These are phyloP conservation scores for Babyrousa celebensis DNA, from an alignment of 2,797 vertebrate species.

Conservation along the genomic window DNA sequence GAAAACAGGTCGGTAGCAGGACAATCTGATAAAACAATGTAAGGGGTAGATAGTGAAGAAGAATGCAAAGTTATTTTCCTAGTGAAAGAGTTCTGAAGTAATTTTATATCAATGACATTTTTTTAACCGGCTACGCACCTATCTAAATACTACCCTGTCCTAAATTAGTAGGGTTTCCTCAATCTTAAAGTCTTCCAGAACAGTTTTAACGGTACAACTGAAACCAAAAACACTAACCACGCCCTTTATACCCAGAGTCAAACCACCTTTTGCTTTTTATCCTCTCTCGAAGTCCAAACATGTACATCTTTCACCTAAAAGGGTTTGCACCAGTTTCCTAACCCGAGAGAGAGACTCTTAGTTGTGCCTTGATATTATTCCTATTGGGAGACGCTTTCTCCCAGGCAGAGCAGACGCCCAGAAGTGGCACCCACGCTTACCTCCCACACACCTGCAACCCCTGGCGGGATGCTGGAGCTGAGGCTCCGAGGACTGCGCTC, in stretches of 20 bases:
- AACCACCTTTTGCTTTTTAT: slow-evolving; percentile 41
- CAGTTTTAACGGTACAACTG: slow-evolving; percentile 67
- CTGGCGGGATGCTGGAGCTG: slow-evolving; percentile 66
- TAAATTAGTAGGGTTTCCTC: slow-evolving; percentile 34
- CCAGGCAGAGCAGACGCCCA: not conserved
- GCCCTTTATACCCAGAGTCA: slow-evolving; percentile 66
- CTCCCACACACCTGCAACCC: slow-evolving; percentile 82
- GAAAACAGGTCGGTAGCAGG: slow-evolving; percentile 63
- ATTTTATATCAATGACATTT: slow-evolving; percentile 27
- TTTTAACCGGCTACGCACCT: slow-evolving; percentile 66
- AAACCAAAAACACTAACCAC: slow-evolving; percentile 71
- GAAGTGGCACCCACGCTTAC: slow-evolving; percentile 77
- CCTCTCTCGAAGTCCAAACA: not conserved
- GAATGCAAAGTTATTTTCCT: slow-evolving; percentile 79
- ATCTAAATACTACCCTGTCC: slow-evolving; percentile 10
- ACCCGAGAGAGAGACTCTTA: not conserved
- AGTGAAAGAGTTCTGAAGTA: slow-evolving; percentile 76
- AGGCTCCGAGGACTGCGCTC: not conserved
- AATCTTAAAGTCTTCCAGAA: not conserved
- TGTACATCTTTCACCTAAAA: not conserved
- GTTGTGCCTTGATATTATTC: not conserved
- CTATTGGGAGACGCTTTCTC: not conserved
- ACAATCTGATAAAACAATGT: slow-evolving; percentile 70
- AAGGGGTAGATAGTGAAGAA: slow-evolving; percentile 12
- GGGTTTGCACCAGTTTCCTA: not conserved